A percentile compares a stretch with the other conserved stretches of the same genome.
These are phyloP conservation scores for Lumbricus terrestris DNA, from an alignment of 2,888 invertebrate species.

Conservation along the genomic window DNA sequence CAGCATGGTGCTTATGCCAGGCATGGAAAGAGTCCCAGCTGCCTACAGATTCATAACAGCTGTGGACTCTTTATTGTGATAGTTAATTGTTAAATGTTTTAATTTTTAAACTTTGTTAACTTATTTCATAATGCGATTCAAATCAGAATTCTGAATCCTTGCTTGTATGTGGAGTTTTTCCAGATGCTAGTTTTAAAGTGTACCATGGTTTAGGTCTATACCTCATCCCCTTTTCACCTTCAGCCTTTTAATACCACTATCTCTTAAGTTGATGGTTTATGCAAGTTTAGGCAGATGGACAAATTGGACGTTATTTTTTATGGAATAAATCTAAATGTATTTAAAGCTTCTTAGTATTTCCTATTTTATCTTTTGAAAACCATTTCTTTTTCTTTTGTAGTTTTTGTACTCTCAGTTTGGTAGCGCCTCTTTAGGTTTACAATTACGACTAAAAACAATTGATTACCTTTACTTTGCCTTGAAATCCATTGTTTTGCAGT, in stretches of 20 bases:
- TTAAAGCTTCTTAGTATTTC: not conserved
- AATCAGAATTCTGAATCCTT: not conserved
- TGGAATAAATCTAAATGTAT: not conserved
- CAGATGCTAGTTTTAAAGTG: not conserved
- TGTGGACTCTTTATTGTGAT: not conserved
- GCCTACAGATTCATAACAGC: not conserved
- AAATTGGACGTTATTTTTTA: too few relatives aligned
- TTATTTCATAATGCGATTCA: not conserved
- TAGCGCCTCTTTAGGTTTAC: not conserved
- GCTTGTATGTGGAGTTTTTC: not conserved
- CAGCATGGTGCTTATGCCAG: too few relatives aligned
- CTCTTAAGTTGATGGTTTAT: not conserved
- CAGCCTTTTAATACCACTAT: not conserved
- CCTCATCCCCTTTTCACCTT: not conserved
- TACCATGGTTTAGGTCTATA: too few relatives aligned
- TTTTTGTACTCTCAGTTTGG: not conserved
- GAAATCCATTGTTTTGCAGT: too few relatives aligned
- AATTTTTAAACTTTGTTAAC: not conserved
- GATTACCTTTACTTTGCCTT: too few relatives aligned
- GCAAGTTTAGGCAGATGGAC: not conserved
- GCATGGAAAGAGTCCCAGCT: not conserved
- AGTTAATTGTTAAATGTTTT: not conserved
- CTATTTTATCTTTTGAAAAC: not conserved
- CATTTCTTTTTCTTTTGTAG: not conserved
- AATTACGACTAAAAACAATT: too few relatives aligned